Evolutionary conservation across 1,140 invertebrate species (phyloP).

Genomic region (Maconellicoccus hirsutus): DNA sequence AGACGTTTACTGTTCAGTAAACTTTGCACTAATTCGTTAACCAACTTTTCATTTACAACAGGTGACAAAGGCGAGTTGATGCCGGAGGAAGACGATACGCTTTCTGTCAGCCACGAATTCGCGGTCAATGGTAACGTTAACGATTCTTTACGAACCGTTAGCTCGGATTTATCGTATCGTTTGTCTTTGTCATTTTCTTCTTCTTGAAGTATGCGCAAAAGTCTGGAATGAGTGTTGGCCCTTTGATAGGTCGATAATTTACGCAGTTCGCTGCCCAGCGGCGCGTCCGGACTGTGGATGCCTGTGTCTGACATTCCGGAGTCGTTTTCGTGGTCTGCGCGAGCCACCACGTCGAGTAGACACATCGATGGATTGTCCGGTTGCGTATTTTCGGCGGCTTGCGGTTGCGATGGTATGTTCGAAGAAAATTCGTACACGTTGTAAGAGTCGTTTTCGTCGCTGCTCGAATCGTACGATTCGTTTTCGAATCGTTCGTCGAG

Average conservation of each 20-base stretch:
- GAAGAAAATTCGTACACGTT: conserved; percentile 30
- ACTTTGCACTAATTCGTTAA: conserved; percentile 45
- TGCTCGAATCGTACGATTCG: background rate
- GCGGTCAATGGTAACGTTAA: conserved; percentile 34
- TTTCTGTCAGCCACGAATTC: background rate
- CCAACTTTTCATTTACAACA: conserved; percentile 41
- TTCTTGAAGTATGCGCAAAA: conserved; percentile 52
- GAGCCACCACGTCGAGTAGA: too few relatives aligned
- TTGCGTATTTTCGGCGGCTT: too few relatives aligned
- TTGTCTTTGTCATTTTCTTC: conserved; percentile 38
- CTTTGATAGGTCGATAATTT: conserved; percentile 49
- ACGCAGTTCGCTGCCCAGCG: conserved; percentile 38
- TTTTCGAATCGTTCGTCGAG: background rate
- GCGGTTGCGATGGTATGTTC: too few relatives aligned
- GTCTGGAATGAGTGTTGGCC: conserved; percentile 56
- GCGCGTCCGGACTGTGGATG: conserved; percentile 49
- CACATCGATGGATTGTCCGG: too few relatives aligned
- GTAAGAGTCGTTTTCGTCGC: conserved; percentile 11
- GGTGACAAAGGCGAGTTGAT: conserved; percentile 42
- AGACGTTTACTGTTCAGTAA: conserved; percentile 41
- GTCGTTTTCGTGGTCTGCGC: conserved; percentile 51
- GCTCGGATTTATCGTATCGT: conserved; percentile 27
- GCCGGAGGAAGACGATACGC: conserved; percentile 29
- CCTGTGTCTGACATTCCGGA: conserved; percentile 59
- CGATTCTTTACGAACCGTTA: conserved; percentile 32